A percentile compares a stretch with the other conserved stretches of the same genome.
phyloP scores from a whole-genome alignment of 2,113 vertebrate species.

The Brienomyrus brachyistius region DNA sequence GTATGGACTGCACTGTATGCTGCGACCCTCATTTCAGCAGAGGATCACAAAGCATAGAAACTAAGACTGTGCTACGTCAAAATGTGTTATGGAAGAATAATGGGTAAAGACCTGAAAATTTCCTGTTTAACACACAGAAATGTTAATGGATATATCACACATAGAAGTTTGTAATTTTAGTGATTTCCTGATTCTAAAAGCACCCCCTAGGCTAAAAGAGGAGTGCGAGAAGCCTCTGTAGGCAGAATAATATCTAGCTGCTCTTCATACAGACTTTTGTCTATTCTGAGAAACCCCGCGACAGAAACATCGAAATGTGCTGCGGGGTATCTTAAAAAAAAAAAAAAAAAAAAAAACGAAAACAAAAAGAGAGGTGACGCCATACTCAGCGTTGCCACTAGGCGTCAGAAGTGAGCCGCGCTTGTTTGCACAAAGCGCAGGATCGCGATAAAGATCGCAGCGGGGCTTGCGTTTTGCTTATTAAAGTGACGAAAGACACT shows the following conservation, averaged over 20 bases:
- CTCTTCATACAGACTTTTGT: background rate
- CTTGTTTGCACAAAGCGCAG: background rate
- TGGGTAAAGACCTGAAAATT: background rate
- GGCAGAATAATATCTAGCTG: background rate
- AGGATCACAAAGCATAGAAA: background rate
- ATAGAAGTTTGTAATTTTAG: background rate
- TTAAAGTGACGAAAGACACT: background rate
- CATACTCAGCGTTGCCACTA: slow-evolving; percentile 27
- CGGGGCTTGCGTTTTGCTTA: background rate
- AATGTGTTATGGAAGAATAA: background rate
- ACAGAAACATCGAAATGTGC: background rate
- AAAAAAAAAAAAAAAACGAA: background rate
- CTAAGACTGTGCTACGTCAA: background rate
- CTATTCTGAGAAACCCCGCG: background rate
- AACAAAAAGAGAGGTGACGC: background rate
- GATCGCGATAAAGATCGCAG: background rate
- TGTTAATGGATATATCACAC: background rate
- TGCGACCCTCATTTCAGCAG: background rate
- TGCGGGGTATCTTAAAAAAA: background rate
- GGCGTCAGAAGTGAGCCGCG: slow-evolving; percentile 35
- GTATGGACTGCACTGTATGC: background rate
- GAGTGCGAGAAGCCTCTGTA: background rate
- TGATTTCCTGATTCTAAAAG: background rate
- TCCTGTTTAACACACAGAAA: background rate
- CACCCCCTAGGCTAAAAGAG: background rate